A percentile compares a stretch with the other conserved stretches of the same genome.
Conservation (phyloP, 30 jellyfish, hydroid and myxozoan species). For the Aurelia sp. region DNA sequence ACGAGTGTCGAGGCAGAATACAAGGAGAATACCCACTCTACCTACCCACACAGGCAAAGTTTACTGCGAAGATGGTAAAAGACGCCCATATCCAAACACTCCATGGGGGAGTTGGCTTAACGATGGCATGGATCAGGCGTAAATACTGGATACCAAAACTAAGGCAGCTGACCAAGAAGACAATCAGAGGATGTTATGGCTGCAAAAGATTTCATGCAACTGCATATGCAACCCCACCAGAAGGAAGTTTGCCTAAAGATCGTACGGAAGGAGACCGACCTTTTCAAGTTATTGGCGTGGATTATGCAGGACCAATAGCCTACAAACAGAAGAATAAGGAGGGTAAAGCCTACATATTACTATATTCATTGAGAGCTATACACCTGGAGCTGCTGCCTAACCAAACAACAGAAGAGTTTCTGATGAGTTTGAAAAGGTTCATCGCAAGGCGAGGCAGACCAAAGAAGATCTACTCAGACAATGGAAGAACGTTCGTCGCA, state of each 20-base stretch:
- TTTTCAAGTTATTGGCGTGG: constrained; percentile 43
- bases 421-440: constrained; percentile 44
- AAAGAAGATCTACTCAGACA: constrained; percentile 56
- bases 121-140: constrained; percentile 1
- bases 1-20: not conserved
- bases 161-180: constrained; percentile 40
- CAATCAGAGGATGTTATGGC: constrained; percentile 11
- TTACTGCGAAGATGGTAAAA: not conserved
- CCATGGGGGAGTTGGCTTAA: constrained; percentile 35
- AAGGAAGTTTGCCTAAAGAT: constrained; percentile 28
- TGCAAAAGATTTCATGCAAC: constrained; percentile 35
- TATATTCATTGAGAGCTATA: constrained; percentile 70
- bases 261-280: constrained; percentile 52
- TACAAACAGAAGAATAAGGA: constrained; percentile 7
- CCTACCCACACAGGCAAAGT: constrained; percentile 1
- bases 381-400: constrained; percentile 43
- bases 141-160: constrained; percentile 61
- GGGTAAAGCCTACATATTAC: constrained; percentile 60
- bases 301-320: constrained; percentile 22
- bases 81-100: constrained; percentile 4
- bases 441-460: constrained; percentile 70
- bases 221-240: constrained; percentile 15
- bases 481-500: constrained; percentile 54
- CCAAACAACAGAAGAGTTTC: constrained; percentile 55
- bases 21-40: constrained; percentile 38